These are phyloP conservation scores for Papilio machaon DNA, from an alignment of 1,140 invertebrate genomes.

Conservation along the genomic window DNA sequence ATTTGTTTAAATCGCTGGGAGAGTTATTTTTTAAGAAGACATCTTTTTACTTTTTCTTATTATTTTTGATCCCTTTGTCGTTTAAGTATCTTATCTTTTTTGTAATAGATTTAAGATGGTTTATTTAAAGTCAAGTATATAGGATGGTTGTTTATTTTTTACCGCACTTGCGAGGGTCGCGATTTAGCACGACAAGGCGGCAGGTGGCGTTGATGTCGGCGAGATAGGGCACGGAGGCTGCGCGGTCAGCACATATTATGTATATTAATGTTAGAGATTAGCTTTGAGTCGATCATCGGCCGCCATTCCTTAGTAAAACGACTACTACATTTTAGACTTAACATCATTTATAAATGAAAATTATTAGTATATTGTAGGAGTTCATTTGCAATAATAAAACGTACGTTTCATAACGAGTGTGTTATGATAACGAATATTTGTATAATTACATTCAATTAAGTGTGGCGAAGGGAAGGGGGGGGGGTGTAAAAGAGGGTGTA, in stretches of 20 bases:
- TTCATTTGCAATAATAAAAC: slow-evolving; percentile 18
- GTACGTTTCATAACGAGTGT: slow-evolving; percentile 2
- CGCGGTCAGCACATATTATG: slow-evolving; percentile 3
- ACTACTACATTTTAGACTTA: neutral
- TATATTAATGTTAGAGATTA: slow-evolving; percentile 3
- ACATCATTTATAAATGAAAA: neutral
- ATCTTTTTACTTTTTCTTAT: neutral
- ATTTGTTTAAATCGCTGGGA: too few species aligned
- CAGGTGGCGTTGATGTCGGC: neutral
- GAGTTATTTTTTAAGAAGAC: neutral
- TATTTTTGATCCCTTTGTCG: neutral
- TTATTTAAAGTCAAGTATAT: neutral
- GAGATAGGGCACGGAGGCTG: slow-evolving; percentile 11
- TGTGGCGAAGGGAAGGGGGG: neutral
- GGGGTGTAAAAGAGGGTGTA: neutral
- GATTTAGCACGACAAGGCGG: slow-evolving; percentile 14
- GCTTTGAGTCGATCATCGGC: neutral
- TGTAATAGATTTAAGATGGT: neutral
- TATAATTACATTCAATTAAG: slow-evolving; percentile 6
- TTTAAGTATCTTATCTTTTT: neutral
- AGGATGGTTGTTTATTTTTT: slow-evolving; percentile 11
- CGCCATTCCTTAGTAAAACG: neutral
- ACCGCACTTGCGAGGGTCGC: neutral
- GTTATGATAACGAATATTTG: neutral
- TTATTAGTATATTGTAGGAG: neutral